Evolutionary conservation across 2,888 invertebrate genomes (phyloP), one percentile per base, ranked within the genome.

Genomic region (Eilema caniola): DNA sequence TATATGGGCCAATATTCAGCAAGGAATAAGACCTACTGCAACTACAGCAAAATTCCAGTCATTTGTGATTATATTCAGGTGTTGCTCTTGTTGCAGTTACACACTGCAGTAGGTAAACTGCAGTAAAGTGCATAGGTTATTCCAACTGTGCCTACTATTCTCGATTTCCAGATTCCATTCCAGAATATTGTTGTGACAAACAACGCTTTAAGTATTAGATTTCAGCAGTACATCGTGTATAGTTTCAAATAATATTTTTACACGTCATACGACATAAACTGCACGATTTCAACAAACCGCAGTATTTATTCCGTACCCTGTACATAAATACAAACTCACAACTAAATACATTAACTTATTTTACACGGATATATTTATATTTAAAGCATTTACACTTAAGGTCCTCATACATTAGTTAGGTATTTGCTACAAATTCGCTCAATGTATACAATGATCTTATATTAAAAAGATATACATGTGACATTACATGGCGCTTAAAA

Each of bases 371-470:
- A 83, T 82, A 84, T 78, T 77, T 81, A 81, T 77, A 78, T 78
- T 84, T 83, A 85, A 85, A 86, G 82, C 82, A 86, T 83, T 83
- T 82, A 86, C 85, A 85, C 81, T 79, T 66, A 65, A 33, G 37
- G 60, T 33, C 33, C 12, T 77, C 76, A 79, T 75, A 79, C 76
- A 78, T 76, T 41, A 24, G 37, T n/a, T 47, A 12, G 1, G 1
- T 47, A 28, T 67, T 28, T 41, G 2, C 41, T 63, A 33, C 37
- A 11, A 24, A 41, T 53, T n/a, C n/a, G n/a, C n/a, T 8, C 53
- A n/a, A 47, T 0, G 41, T 41, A 20, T 20, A 4, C 41, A 47
- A 47, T 53, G 10, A 53, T 53, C 2, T 53, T n/a, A 1, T 53
- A 53, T 20, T 53, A 53, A 53, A 53, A 53, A 53, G 53, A n/a